phyloP scores from a whole-genome alignment of 1,140 invertebrate species.

The Plodia interpunctella region DNA sequence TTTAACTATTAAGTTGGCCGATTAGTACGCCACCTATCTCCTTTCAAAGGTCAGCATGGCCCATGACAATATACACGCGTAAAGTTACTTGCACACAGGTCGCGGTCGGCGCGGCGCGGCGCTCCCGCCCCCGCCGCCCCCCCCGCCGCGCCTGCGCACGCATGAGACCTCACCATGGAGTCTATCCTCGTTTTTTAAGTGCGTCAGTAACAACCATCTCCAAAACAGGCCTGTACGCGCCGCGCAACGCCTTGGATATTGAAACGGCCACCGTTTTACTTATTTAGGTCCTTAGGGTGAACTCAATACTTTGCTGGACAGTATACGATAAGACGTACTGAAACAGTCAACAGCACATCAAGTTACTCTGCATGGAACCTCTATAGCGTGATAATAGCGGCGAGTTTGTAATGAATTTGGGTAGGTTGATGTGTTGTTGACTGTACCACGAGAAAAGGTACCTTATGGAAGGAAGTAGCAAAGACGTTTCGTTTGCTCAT shows the following conservation, averaged over 20 bases:
- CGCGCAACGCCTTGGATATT: slow-evolving; percentile 37
- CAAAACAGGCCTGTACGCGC: slow-evolving; percentile 27
- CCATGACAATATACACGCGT: slow-evolving; percentile 62
- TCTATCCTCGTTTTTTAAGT: slow-evolving; percentile 70
- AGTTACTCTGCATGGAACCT: no score
- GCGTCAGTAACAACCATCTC: slow-evolving; percentile 37
- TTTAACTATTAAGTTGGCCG: background rate
- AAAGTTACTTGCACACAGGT: slow-evolving; percentile 61
- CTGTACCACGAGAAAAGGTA: no score
- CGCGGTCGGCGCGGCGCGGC: slow-evolving; percentile 61
- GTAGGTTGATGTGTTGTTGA: no score
- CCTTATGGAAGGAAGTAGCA: no score
- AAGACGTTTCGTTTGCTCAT: no score
- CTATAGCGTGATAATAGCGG: no score
- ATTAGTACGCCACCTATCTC: slow-evolving; percentile 2
- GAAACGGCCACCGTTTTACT: slow-evolving; percentile 28
- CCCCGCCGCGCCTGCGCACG: slow-evolving; percentile 19
- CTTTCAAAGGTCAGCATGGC: slow-evolving; percentile 11
- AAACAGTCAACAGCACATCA: no score
- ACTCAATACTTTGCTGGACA: no score
- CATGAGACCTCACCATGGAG: slow-evolving; percentile 72
- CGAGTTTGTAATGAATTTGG: no score
- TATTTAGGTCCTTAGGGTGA: slow-evolving; percentile 4
- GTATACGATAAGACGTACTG: no score
- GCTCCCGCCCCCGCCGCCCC: slow-evolving; percentile 25